These are phyloP conservation scores for Brachionus rubens DNA, from an alignment of 1,140 invertebrate genomes.

Conservation along the genomic window DNA sequence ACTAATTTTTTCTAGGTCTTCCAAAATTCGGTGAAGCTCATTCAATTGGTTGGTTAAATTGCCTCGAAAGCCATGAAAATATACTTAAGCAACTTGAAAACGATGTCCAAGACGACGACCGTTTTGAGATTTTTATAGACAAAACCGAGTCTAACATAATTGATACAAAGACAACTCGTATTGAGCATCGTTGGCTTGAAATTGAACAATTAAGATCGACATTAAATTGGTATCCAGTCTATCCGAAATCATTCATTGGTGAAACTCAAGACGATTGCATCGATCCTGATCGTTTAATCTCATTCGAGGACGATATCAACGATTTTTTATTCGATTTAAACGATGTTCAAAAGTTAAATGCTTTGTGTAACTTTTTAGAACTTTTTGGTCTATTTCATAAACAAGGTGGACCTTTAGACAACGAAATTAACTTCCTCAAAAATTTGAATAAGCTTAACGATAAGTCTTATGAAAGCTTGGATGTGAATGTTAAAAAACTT, in stretches of 20 bases:
- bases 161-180: neutral
- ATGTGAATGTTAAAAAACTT: neutral
- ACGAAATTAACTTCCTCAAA: too few species aligned
- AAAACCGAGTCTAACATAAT: neutral
- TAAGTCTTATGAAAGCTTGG: neutral
- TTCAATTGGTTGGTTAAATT: slow-evolving; percentile 18
- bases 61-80: slow-evolving; percentile 4
- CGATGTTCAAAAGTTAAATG: slow-evolving; percentile 6
- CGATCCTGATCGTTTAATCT: slow-evolving; percentile 5
- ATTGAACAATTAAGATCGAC: slow-evolving; percentile 11
- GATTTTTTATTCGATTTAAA: slow-evolving; percentile 32
- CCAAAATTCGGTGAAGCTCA: slow-evolving; percentile 28
- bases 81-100: slow-evolving; percentile 19
- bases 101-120: neutral
- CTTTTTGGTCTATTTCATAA: neutral
- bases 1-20: neutral
- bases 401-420: neutral
- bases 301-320: slow-evolving; percentile 35
- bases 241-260: slow-evolving; percentile 8
- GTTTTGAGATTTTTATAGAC: slow-evolving; percentile 4
- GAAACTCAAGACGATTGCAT: slow-evolving; percentile 37
- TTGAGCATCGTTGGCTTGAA: slow-evolving; percentile 17
- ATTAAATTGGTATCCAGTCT: slow-evolving; percentile 35
- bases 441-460: neutral
- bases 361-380: neutral